These are phyloP conservation scores for Enteromius mattozi DNA, from an alignment of 2,797 vertebrate species.

Conservation along the genomic window DNA sequence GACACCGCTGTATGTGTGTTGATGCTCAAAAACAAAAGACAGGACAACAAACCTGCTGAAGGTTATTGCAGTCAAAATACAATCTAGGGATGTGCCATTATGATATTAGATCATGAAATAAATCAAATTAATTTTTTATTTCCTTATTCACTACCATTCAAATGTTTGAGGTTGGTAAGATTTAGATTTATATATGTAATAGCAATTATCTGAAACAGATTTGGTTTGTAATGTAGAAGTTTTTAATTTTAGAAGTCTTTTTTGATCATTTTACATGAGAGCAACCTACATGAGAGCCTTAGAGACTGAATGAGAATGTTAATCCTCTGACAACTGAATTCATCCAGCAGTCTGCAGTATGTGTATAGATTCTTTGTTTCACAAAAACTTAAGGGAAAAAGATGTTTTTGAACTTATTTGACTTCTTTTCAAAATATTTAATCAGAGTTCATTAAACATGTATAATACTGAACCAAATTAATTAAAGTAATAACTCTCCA, in stretches of 20 bases:
- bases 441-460: constrained; percentile 9
- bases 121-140: neutral
- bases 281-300: neutral
- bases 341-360: neutral
- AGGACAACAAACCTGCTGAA: neutral
- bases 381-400: neutral
- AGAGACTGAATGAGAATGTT: neutral
- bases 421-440: constrained; percentile 29
- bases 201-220: neutral
- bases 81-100: neutral
- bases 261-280: neutral
- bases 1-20: neutral
- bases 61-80: neutral
- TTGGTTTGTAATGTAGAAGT: neutral
- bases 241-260: neutral
- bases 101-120: neutral
- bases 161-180: neutral
- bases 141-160: neutral
- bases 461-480: constrained; percentile 10
- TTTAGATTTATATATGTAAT: neutral
- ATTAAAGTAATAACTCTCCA: constrained; percentile 19
- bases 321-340: neutral
- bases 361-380: neutral
- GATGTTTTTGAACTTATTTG: constrained; percentile 11
- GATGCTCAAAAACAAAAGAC: neutral